Evolutionary conservation across 2,888 invertebrate species (phyloP).

Genomic region (Melanargia galathea): DNA sequence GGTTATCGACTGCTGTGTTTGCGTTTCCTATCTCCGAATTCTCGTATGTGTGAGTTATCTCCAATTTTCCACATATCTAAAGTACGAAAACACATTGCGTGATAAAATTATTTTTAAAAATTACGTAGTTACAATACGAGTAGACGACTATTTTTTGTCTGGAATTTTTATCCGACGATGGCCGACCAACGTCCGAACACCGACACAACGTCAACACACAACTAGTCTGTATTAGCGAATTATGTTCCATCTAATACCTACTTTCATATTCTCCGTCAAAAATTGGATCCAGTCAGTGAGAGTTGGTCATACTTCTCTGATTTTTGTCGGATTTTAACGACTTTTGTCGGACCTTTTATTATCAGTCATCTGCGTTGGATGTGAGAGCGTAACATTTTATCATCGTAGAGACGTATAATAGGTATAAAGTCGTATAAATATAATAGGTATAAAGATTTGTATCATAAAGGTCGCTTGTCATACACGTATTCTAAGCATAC

Average conservation of each 20-base stretch:
- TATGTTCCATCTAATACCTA: no score
- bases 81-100: conserved; percentile 55
- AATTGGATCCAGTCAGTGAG: not conserved
- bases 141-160: not conserved
- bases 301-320: no score
- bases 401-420: conserved; percentile 16
- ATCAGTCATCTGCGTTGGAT: no score
- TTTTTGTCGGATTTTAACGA: not conserved
- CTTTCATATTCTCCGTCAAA: not conserved
- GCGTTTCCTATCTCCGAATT: conserved; percentile 69
- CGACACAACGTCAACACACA: no score
- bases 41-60: conserved; percentile 63
- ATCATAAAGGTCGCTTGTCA: conserved; percentile 11
- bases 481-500: no score
- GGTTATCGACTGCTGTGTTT: conserved; percentile 77
- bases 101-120: conserved; percentile 68
- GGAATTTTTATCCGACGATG: not conserved
- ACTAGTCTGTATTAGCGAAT: no score
- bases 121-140: conserved; percentile 17
- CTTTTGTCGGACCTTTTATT: not conserved
- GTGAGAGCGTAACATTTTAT: no score
- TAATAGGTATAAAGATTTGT: conserved; percentile 24
- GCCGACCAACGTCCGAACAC: no score
- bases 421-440: conserved; percentile 30
- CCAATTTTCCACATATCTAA: conserved; percentile 47